phyloP scores from a whole-genome alignment of 2,113 vertebrate species.

The Sorex araneus region DNA sequence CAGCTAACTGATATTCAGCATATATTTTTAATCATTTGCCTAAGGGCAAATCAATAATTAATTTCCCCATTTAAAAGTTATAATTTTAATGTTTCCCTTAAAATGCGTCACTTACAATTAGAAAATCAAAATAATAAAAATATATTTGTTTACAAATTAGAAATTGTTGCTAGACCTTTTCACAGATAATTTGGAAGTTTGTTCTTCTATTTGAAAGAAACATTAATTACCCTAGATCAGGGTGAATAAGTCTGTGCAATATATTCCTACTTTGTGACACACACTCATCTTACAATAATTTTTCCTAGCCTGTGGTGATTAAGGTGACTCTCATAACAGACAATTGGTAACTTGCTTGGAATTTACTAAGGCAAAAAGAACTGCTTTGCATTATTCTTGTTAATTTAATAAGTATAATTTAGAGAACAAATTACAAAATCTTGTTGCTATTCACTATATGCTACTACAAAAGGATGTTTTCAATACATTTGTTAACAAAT shows the following conservation, averaged over 20 bases:
- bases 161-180: conserved; percentile 43
- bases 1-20: background rate
- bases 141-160: conserved; percentile 12
- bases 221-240: background rate
- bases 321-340: background rate
- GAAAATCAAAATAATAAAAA: conserved; percentile 32
- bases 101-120: conserved; percentile 53
- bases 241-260: background rate
- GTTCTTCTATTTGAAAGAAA: conserved; percentile 51
- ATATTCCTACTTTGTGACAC: background rate
- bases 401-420: background rate
- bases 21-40: conserved; percentile 51
- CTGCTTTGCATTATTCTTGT: background rate
- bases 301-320: background rate
- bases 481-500: background rate
- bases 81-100: conserved; percentile 39
- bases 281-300: background rate
- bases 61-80: conserved; percentile 58
- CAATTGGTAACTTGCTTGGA: background rate
- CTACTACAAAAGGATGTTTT: conserved; percentile 28
- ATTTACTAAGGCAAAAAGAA: conserved; percentile 42
- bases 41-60: conserved; percentile 57
- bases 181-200: background rate
- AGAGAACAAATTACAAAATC: conserved; percentile 24
- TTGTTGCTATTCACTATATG: background rate